Percentiles rank a stretch among this genome's conserved stretches.
These are phyloP conservation scores for Coenonympha arcania DNA, from an alignment of 2,888 invertebrate genomes.

Conservation along the genomic window DNA sequence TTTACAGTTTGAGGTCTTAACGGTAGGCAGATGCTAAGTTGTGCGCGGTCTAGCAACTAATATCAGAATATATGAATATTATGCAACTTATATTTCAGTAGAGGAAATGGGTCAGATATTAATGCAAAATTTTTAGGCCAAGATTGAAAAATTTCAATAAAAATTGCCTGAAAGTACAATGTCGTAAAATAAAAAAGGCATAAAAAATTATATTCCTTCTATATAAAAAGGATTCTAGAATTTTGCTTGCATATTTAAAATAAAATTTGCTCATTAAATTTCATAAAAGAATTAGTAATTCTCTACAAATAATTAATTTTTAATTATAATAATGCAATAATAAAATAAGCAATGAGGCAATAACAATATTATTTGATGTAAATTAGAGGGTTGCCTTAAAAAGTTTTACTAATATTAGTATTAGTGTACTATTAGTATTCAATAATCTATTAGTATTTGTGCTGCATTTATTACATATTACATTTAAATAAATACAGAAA, in stretches of 20 bases:
- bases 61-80: too few relatives aligned
- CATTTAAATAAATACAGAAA: neutral
- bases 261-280: constrained; percentile 1
- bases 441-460: neutral
- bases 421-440: neutral
- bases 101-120: too few relatives aligned
- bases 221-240: neutral
- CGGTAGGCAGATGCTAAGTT: too few relatives aligned
- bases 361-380: neutral
- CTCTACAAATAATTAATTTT: neutral
- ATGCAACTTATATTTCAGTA: too few relatives aligned
- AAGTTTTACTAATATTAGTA: neutral
- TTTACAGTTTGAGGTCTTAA: too few relatives aligned
- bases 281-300: too few relatives aligned
- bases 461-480: neutral
- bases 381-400: constrained; percentile 1
- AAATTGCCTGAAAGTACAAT: too few relatives aligned
- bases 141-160: neutral
- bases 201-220: neutral
- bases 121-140: neutral
- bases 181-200: too few relatives aligned
- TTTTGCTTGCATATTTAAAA: neutral
- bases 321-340: constrained; percentile 1
- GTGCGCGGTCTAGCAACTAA: too few relatives aligned
- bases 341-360: neutral